Percentiles rank a stretch among this genome's conserved stretches.
These are phyloP conservation scores for Rhinogobio ventralis DNA, from an alignment of 2,797 vertebrate genomes.

Conservation along the genomic window DNA sequence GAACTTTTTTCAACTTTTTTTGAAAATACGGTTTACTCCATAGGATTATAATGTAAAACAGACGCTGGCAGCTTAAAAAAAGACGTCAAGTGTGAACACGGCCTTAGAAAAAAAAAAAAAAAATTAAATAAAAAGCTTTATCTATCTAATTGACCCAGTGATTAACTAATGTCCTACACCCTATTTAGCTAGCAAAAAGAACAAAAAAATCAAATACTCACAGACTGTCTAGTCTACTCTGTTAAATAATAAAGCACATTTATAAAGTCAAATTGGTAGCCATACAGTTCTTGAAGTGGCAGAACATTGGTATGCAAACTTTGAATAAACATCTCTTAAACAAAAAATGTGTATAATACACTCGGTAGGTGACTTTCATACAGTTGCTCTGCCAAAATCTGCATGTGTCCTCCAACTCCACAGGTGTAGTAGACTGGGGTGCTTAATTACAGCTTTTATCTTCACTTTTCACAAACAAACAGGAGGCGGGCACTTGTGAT, in stretches of 20 bases:
- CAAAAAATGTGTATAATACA: not conserved
- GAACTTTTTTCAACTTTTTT: too few relatives aligned
- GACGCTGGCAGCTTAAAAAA: too few relatives aligned
- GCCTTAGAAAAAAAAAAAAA: too few relatives aligned
- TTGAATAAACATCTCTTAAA: conserved; percentile 10
- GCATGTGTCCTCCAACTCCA: not conserved
- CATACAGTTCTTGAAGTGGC: not conserved
- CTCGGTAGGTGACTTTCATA: not conserved
- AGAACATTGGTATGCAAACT: not conserved
- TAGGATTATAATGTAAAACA: too few relatives aligned
- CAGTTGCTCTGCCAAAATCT: conserved; percentile 11
- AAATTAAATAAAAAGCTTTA: not conserved
- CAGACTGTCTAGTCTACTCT: not conserved
- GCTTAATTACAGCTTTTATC: conserved; percentile 22
- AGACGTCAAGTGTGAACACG: too few relatives aligned
- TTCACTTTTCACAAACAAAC: conserved; percentile 13
- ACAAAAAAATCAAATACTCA: too few relatives aligned
- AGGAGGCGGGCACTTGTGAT: conserved; percentile 4
- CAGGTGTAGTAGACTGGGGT: not conserved
- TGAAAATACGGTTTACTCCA: too few relatives aligned
- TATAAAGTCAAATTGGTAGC: not conserved
- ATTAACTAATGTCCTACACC: not conserved
- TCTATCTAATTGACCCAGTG: not conserved
- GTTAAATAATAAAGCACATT: not conserved
- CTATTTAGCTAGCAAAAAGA: not conserved